phyloP scores from a whole-genome alignment of 2,888 invertebrate genomes.

The Hemicrepidius hirtus region DNA sequence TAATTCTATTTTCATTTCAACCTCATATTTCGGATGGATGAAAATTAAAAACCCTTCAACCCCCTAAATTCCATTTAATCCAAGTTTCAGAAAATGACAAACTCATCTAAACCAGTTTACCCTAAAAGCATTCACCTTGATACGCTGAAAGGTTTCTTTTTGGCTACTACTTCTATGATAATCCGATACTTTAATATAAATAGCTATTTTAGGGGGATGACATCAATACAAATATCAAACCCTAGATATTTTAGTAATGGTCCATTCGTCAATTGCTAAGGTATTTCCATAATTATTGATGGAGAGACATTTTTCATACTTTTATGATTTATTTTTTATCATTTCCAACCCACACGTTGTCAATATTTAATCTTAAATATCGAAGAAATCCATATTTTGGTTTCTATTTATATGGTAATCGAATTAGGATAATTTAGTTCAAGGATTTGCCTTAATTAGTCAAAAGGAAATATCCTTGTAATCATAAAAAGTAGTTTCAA shows the following conservation, averaged over 20 bases:
- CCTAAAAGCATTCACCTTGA: conserved; percentile 6
- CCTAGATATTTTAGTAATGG: no score
- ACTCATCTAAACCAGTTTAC: background rate
- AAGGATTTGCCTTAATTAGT: background rate
- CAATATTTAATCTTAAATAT: background rate
- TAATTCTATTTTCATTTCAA: no score
- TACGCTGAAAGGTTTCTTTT: background rate
- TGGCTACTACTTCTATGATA: background rate
- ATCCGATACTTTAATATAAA: background rate
- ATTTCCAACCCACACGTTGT: background rate
- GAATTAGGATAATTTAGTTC: background rate
- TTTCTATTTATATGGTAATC: background rate
- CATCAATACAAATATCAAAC: background rate
- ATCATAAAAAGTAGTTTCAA: no score
- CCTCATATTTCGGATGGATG: no score
- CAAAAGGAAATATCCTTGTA: background rate
- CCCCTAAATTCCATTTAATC: background rate
- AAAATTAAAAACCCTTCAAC: background rate
- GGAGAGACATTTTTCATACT: conserved; percentile 7
- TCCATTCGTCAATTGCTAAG: background rate
- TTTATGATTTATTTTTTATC: background rate
- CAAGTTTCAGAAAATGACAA: background rate
- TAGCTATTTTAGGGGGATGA: background rate
- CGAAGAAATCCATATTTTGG: background rate
- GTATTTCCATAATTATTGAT: background rate